Base-by-base conservation (phyloP, 2,888 invertebrate genomes). In the Apoda limacodes region DNA sequence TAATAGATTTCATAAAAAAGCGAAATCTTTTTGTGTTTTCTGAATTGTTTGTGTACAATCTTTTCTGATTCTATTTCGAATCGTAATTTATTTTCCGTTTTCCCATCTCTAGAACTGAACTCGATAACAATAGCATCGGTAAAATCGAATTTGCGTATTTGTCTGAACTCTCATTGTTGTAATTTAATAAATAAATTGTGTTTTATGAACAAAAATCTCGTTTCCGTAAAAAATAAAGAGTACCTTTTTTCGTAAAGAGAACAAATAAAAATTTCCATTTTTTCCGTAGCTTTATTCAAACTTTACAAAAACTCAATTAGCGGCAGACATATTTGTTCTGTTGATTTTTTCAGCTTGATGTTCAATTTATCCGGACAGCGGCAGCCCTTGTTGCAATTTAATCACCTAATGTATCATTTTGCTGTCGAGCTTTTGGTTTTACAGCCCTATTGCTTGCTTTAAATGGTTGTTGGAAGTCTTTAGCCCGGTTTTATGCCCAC, bases 321-420 rank as follows among this genome's bases (percentile, higher is more conserved):
- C 17, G 17, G 7, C 5, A 7, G 17, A 6, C 17, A n/a, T n/a
- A n/a, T n/a, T n/a, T n/a, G n/a, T n/a, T n/a, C n/a, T n/a, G n/a
- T n/a, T n/a, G n/a, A 17, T 13, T 25, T 9, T 9, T 24, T 9
- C 6, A 9, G 17, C 17, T 17, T 7, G 17, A 17, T 17, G 17
- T 17, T 5, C 35, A 22, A 25, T 35, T 33, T 32, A 33, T 22
- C 21, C 27, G 20, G 22, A 11, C 13, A 24, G 25, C 32, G 55
- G 46, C 55, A 57, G 46, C 60, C 56, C 59, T 56, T 42, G 46
- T 41, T 59, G 56, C 58, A 60, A 57, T 62, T 68, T 69, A 71
- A 74, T 75, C 70, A 64, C 67, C 64, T 69, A 70, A 75, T 75
- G 70, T 62, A 60, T 61, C 55, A 60, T 56, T 56, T 52, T 45